A percentile compares a stretch with the other conserved stretches of the same genome.
Conservation (phyloP, 2,113 vertebrate species). For the Proteles cristata region DNA sequence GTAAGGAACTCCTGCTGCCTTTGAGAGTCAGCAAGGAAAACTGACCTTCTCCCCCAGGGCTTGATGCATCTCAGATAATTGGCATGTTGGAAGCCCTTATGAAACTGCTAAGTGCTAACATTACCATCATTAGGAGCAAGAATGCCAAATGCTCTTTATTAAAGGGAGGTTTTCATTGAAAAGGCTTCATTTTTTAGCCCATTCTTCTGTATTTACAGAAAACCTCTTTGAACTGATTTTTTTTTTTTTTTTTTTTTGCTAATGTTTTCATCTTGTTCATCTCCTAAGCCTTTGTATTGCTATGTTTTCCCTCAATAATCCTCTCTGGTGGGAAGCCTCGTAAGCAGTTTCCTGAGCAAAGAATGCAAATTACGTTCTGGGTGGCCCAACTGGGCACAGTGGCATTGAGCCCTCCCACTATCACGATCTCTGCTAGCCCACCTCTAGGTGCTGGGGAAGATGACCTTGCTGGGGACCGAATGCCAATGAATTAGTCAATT, state of each 20-base stretch:
- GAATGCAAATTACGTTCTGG: slow-evolving; percentile 8
- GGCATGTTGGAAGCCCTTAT: not conserved
- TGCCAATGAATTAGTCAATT: not conserved
- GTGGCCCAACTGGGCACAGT: not conserved
- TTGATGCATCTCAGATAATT: not conserved
- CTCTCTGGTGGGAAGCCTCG: not conserved
- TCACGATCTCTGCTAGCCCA: not conserved
- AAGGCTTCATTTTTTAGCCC: slow-evolving; percentile 20
- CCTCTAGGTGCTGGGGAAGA: not conserved
- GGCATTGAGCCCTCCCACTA: not conserved
- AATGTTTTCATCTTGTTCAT: slow-evolving; percentile 55
- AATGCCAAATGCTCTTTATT: slow-evolving; percentile 13
- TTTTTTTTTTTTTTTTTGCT: not conserved
- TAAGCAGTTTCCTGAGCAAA: not conserved
- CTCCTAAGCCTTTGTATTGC: slow-evolving; percentile 59
- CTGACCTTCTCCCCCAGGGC: not conserved
- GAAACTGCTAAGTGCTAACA: not conserved
- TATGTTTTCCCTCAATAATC: not conserved
- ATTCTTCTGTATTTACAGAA: slow-evolving; percentile 46
- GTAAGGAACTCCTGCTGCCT: not conserved
- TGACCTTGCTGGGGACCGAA: not conserved
- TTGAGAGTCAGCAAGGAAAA: not conserved
- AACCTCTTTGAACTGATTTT: slow-evolving; percentile 28
- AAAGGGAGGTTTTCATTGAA: slow-evolving; percentile 11
- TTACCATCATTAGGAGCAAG: not conserved